Evolutionary conservation across 2,888 invertebrate species (phyloP).

Genomic region (Apotomis betuletana): DNA sequence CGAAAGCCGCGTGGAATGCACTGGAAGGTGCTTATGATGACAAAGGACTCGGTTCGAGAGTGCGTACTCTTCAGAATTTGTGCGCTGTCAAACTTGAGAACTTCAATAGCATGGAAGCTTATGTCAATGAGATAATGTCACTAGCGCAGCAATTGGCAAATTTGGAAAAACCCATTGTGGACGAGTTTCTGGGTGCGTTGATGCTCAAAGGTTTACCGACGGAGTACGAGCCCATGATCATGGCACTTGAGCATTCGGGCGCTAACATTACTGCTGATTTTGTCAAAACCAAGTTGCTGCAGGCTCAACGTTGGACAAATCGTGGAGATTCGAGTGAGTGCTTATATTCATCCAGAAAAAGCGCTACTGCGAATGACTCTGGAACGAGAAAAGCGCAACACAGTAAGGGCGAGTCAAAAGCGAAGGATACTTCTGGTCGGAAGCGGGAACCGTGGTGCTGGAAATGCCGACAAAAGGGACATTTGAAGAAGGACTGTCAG

Average conservation of each 20-base stretch:
- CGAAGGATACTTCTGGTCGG: too few relatives aligned
- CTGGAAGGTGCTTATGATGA: constrained; percentile 11
- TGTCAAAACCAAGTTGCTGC: too few relatives aligned
- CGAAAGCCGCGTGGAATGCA: constrained; percentile 20
- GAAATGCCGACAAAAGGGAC: too few relatives aligned
- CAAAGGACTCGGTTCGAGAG: constrained; percentile 2
- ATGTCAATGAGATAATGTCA: constrained; percentile 7
- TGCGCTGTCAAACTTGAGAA: constrained; percentile 2
- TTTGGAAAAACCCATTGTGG: constrained; percentile 1
- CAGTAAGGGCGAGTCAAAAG: too few relatives aligned
- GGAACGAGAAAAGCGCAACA: too few relatives aligned
- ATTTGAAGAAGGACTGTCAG: too few relatives aligned
- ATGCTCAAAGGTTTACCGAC: constrained; percentile 16
- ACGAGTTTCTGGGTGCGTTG: constrained; percentile 16
- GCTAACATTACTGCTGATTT: too few relatives aligned
- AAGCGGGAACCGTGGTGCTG: too few relatives aligned
- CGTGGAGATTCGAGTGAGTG: too few relatives aligned
- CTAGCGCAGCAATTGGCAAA: background rate
- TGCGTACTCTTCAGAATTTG: background rate
- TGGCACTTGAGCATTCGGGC: constrained; percentile 4
- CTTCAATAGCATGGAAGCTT: constrained; percentile 12
- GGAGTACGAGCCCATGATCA: constrained; percentile 19
- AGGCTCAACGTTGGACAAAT: too few relatives aligned
- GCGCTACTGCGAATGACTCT: too few relatives aligned
- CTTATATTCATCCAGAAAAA: too few relatives aligned